Conservation (phyloP, 2,797 vertebrate genomes). For the Lepus oiostolus region DNA sequence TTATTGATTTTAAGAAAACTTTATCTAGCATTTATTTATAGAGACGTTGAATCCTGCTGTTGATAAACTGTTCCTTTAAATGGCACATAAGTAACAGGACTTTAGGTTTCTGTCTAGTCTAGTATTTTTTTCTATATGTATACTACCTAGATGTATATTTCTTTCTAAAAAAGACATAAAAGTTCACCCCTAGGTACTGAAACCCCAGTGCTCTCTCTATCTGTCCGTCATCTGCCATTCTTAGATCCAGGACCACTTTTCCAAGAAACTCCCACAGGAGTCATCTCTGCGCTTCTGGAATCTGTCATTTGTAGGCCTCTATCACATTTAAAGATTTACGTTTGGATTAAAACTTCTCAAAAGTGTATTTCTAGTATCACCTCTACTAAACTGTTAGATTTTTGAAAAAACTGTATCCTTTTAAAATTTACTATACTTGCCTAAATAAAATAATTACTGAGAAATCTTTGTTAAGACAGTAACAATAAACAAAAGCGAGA, state of each 20-base stretch:
- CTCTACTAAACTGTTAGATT: background rate
- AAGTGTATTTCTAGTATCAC: background rate
- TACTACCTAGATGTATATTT: background rate
- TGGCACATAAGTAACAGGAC: constrained; percentile 4
- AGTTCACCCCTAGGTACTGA: background rate
- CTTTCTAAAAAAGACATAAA: constrained; percentile 38
- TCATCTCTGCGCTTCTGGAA: background rate
- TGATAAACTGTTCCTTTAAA: constrained; percentile 55
- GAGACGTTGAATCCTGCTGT: constrained; percentile 10
- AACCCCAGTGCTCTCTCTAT: background rate
- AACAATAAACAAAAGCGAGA: constrained; percentile 10
- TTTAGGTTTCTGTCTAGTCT: constrained; percentile 19
- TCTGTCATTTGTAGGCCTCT: background rate
- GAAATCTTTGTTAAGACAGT: constrained; percentile 44
- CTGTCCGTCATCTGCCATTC: background rate
- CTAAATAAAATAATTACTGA: constrained; percentile 40
- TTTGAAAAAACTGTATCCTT: background rate
- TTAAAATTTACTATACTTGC: background rate
- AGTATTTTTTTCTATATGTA: constrained; percentile 47
- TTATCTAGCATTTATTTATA: constrained; percentile 44
- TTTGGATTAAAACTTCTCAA: background rate
- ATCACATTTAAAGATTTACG: background rate
- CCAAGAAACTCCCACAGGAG: background rate
- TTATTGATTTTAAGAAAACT: constrained; percentile 65
- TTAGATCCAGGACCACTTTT: background rate